Evolutionary conservation across 1,140 invertebrate species (phyloP), one percentile per base, ranked within the genome.

Genomic region (Drosophila azteca): DNA sequence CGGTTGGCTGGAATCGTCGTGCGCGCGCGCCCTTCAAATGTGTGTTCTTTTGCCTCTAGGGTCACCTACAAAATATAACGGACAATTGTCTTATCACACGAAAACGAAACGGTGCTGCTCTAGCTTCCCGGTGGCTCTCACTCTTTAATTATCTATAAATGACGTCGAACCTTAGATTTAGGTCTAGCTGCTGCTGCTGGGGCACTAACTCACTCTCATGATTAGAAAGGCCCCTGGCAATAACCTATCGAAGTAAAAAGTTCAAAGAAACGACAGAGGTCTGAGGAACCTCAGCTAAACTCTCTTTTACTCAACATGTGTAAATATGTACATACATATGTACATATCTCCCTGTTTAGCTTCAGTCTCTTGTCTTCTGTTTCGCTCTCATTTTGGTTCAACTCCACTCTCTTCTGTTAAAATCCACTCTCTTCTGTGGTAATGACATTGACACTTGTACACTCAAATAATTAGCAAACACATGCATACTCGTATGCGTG

Each of bases 401-500:
- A 35, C 9, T 11, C 35, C 41, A 59, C 2, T 63, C 62, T 41
- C 59, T 44, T 11, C 6, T 55, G 49, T 20, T 20, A 20, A 20
- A 20, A 20, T 20, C 17, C 17, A 20, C 49, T 8, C 20, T 6
- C n/a, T 15, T n/a, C 35, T 39, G 35, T 54, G 60, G 41, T 26
- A 82, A 82, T 87, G 81, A 85, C 82, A 81, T 85, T 85, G 82
- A 73, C 39, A 72, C 50, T 26, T 77, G 58, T 81, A 60, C 77
- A 73, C 77, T 73, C 55, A 59, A 64, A 77, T 77, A 60, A 79
- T 78, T 79, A 41, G 26, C 50, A 50, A 57, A 77, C 52, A 64
- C 45, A 57, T 44, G 31, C 15, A 24, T 31, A 20, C 22, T 13
- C 43, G 35, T 22, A 11, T 57, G 53, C 31, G 39, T 60, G 29